Evolutionary conservation across 2,797 vertebrate genomes (phyloP), one percentile per base, ranked within the genome.

Genomic region (Sandelia bainsii): DNA sequence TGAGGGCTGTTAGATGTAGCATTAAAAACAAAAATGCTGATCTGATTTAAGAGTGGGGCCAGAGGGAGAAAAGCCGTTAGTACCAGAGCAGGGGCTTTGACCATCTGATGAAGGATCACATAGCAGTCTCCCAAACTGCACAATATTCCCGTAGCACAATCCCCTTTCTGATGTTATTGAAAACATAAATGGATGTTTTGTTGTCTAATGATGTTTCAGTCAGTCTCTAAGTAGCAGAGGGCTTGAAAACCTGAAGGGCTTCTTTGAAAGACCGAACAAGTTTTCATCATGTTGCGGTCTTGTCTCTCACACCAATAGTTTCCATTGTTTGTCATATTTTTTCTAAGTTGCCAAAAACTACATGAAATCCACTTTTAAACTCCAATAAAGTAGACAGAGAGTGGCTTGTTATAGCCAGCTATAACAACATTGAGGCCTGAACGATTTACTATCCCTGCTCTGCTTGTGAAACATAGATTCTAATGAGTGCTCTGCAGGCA

Each of bases 381-480:
- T 92, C 85, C 60, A 76, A 82, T 87, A 87, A 90, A 87, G 88
- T 80, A 91, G 88, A 94, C 93, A 94, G 92, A 94, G 91, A 86
- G 89, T 60, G 80, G 82, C 91, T 93, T 94, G 94, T 95, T 92
- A 84, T 88, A 73, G 50, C 84, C 91, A 92, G 93, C 93, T 93
- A 93, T 78, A 92, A 93, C 89, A 93, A 92, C 93, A 93, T 22
- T 62, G 86, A 85, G 89, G 86, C 84, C 80, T 77, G 90, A 91
- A 87, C 88, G 88, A 93, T 95, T 95, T 94, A 95, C 92, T 92
- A 88, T 93, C 89, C 93, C 90, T 52, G 85, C 85, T 91, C 86
- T 73, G 91, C 93, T 93, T 89, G 92, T 94, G 94, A 94, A 94
- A 94, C 94, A 92, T 89, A 90, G 88, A 92, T 92, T 93, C 90